A percentile compares a stretch with the other conserved stretches of the same genome.
These are phyloP conservation scores for Sogatella furcifera DNA, from an alignment of 1,140 invertebrate species.

Conservation along the genomic window DNA sequence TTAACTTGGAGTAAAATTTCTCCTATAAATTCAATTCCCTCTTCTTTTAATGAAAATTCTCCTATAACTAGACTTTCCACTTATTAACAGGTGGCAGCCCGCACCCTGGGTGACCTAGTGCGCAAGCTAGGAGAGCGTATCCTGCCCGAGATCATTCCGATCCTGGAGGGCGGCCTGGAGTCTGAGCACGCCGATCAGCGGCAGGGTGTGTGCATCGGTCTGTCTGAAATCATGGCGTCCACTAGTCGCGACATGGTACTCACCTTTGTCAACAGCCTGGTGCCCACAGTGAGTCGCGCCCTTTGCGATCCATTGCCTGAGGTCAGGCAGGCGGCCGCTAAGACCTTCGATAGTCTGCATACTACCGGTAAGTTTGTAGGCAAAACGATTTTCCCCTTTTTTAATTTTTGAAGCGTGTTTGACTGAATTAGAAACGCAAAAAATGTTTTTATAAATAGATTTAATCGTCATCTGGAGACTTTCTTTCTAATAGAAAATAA, in stretches of 20 bases:
- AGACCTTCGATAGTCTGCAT: slow-evolving; percentile 94
- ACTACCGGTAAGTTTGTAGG: slow-evolving; percentile 55
- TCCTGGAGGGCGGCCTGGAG: slow-evolving; percentile 85
- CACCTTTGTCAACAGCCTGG: slow-evolving; percentile 86
- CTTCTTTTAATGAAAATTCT: no score
- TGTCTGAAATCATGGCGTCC: slow-evolving; percentile 96
- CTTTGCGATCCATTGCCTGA: slow-evolving; percentile 86
- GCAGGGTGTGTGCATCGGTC: slow-evolving; percentile 95
- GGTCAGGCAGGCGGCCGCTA: slow-evolving; percentile 87
- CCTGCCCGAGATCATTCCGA: slow-evolving; percentile 95
- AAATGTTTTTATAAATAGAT: no score
- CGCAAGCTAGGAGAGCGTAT: slow-evolving; percentile 95
- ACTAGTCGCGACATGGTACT: slow-evolving; percentile 92
- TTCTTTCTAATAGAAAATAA: no score
- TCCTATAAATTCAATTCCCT: no score
- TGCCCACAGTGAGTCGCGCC: slow-evolving; percentile 91
- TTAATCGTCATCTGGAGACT: no score
- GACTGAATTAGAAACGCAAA: no score
- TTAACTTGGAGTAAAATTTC: no score
- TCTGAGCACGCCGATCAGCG: slow-evolving; percentile 86
- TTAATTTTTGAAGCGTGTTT: no score
- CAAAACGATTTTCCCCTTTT: no score
- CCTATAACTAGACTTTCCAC: no score
- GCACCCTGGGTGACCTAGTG: slow-evolving; percentile 94
- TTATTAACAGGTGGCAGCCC: slow-evolving; percentile 63